phyloP scores from a whole-genome alignment of 1,140 invertebrate genomes.

The Brachionus rubens region DNA sequence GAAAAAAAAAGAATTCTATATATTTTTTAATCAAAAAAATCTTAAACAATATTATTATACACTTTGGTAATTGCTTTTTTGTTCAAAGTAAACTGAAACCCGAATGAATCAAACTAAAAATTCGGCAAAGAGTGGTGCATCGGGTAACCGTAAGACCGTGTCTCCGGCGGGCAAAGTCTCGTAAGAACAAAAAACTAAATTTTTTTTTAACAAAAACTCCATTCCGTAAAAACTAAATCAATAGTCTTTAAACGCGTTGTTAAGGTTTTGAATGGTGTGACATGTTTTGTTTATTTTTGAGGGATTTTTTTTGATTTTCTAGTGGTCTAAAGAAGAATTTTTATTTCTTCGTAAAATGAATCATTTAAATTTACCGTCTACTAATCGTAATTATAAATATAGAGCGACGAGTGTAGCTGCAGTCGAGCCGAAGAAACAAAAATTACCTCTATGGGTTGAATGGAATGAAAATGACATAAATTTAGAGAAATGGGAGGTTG shows the following conservation, averaged over 20 bases:
- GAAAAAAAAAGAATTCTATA: not conserved
- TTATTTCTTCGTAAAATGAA: not conserved
- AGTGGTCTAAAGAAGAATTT: too few relatives aligned
- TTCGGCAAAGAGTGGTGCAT: slow-evolving; percentile 11
- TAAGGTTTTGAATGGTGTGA: too few relatives aligned
- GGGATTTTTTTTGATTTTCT: too few relatives aligned
- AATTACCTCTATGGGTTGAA: slow-evolving; percentile 58
- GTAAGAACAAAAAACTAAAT: slow-evolving; percentile 4
- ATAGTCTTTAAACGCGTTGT: too few relatives aligned
- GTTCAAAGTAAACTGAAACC: not conserved
- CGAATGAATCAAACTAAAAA: slow-evolving; percentile 34
- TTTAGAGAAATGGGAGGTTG: slow-evolving; percentile 60
- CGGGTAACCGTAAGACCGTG: slow-evolving; percentile 14
- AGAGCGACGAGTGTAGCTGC: slow-evolving; percentile 53
- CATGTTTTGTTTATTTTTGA: too few relatives aligned
- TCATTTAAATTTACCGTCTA: too few relatives aligned
- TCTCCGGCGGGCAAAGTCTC: slow-evolving; percentile 22
- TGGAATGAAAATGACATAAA: slow-evolving; percentile 60
- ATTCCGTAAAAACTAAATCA: too few relatives aligned
- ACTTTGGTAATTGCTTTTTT: not conserved
- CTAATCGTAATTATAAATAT: not conserved
- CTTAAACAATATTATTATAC: not conserved
- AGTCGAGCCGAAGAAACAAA: slow-evolving; percentile 52
- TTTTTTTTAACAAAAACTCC: too few relatives aligned
- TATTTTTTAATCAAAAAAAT: not conserved